Base-by-base conservation (phyloP, 2,888 invertebrate species). In the Rotaria sp. region DNA sequence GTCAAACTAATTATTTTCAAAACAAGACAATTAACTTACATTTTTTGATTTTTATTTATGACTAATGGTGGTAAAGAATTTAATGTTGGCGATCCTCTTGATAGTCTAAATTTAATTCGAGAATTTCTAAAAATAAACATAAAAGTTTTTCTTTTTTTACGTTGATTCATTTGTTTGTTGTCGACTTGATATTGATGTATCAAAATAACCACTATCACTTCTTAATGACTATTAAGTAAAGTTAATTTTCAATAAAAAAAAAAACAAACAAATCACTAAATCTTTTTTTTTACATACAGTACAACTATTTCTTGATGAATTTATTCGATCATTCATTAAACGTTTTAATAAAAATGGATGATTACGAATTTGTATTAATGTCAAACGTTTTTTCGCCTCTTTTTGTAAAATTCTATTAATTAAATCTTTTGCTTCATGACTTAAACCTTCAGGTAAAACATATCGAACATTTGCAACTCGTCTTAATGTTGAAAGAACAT, bases 401-500 rank as follows among this genome's bases (percentile, higher is more conserved):
- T 80, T 80, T 80, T 80, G 80, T 80, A 80, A 45, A 10, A 80
- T 80, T 80, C 45, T 38, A 80, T n/a, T 45, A 0, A 80, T 80
- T 45, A 80, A 80, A 80, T 80, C 80, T 80, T 80, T 80, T 41
- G 80, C 26, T 45, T 80, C 80, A 26, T 15, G 2, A 80, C 80
- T 80, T 45, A 80, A 80, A 24, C 45, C 80, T 15, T 80, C 11
- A 4, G 80, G 80, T 45, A 80, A 80, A 45, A 45, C n/a, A 80
- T 80, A 80, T 45, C 45, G 45, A 45, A 80, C 80, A 80, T 45
- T 80, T 1, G 80, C 80, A 26, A 80, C 80, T n/a, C 80, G 80
- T 80, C 11, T 45, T 35, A 80, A 80, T 45, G 80, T 80, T 45
- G 80, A 80, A 45, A 80, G 80, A 41, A 80, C 80, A 80, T 80